Percentiles rank a stretch among this genome's conserved stretches.
Evolutionary conservation across 2,113 vertebrate genomes (phyloP).

Genomic region (Odontophorus gujanensis): DNA sequence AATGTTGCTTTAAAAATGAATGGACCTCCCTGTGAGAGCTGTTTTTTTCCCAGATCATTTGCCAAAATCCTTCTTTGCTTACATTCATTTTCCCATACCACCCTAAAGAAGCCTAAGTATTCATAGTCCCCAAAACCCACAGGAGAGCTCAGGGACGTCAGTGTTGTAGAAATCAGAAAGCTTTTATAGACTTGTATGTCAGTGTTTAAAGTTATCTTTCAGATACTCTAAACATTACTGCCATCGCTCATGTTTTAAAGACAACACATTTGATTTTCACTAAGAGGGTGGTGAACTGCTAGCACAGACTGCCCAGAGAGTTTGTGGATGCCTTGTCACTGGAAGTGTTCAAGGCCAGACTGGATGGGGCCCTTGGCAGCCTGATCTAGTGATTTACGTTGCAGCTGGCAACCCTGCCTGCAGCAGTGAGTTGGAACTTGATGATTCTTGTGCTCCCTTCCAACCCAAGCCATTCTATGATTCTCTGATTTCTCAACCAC

Average conservation of each 20-base stretch:
- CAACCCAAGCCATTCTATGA: no score
- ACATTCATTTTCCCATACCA: neutral
- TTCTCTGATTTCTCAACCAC: neutral
- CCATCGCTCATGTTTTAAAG: neutral
- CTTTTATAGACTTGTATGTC: neutral
- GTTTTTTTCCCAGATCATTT: neutral
- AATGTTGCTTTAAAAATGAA: constrained; percentile 25
- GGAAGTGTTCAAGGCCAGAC: no score
- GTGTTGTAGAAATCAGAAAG: neutral
- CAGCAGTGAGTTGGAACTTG: no score
- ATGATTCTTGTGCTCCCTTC: no score
- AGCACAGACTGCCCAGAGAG: no score
- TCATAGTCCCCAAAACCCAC: neutral
- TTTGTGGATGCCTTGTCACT: no score
- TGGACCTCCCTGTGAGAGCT: neutral
- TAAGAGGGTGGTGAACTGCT: no score
- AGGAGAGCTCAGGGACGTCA: neutral
- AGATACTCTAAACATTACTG: neutral
- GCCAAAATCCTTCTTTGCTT: neutral
- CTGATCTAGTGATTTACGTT: no score
- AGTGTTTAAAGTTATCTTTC: neutral
- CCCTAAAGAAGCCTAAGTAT: neutral
- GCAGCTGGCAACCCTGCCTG: no score
- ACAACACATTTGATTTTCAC: neutral
- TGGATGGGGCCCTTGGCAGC: no score